phyloP scores from a whole-genome alignment of 2,113 vertebrate species.

The Psephotus haematonotus region DNA sequence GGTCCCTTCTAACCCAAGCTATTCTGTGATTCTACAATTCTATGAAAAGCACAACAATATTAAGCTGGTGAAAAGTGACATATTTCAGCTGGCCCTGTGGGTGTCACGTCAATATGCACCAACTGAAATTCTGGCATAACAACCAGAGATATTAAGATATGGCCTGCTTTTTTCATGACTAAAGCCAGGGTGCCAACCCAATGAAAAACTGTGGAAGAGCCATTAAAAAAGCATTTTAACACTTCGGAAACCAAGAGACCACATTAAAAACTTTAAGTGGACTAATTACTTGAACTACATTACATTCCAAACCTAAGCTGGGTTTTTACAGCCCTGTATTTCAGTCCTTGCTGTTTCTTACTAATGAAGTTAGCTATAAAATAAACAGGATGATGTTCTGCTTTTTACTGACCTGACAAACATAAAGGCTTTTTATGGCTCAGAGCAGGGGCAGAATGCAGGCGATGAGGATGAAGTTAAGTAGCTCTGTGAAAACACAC shows the following conservation, averaged over 20 bases:
- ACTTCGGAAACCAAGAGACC: constrained; percentile 38
- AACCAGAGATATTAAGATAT: not conserved
- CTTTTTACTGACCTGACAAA: constrained; percentile 57
- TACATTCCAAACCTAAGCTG: constrained; percentile 35
- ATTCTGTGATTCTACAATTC: not conserved
- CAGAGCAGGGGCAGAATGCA: not conserved
- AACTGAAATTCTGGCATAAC: not conserved
- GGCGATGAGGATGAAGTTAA: not conserved
- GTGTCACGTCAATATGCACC: not conserved
- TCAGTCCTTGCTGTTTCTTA: constrained; percentile 65
- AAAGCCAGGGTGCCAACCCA: not conserved
- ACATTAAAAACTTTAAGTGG: constrained; percentile 65
- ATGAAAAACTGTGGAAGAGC: not conserved
- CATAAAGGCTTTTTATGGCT: not conserved
- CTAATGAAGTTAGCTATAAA: constrained; percentile 72
- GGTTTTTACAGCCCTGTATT: constrained; percentile 65
- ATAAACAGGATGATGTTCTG: constrained; percentile 37
- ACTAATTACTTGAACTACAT: constrained; percentile 68
- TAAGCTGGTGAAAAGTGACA: constrained; percentile 1
- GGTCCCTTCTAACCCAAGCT: not conserved
- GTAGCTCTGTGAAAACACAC: not conserved
- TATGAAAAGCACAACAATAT: not conserved
- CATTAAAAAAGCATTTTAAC: constrained; percentile 39
- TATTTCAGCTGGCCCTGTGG: not conserved
- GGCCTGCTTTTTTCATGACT: not conserved